A percentile compares a stretch with the other conserved stretches of the same genome.
These are phyloP conservation scores for Catostomus latipinnis DNA, from an alignment of 2,797 vertebrate species.

Conservation along the genomic window DNA sequence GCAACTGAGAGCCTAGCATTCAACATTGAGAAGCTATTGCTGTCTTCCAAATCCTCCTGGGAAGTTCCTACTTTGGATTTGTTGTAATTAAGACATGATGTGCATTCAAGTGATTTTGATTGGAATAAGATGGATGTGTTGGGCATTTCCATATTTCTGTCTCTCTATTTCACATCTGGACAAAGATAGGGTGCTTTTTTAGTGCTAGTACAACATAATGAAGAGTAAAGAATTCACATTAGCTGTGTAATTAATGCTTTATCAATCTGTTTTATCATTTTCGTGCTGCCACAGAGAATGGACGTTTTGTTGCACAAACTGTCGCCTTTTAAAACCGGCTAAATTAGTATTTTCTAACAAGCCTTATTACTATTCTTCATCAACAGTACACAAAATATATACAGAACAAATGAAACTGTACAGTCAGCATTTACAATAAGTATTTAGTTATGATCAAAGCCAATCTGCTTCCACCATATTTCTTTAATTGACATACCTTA, in stretches of 20 bases:
- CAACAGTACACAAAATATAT: no score
- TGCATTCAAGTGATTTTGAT: constrained; percentile 18
- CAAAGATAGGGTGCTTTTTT: background rate
- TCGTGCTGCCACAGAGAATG: background rate
- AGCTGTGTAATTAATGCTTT: constrained; percentile 2
- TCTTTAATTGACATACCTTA: no score
- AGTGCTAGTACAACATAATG: background rate
- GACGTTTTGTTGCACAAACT: no score
- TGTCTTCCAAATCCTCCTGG: constrained; percentile 3
- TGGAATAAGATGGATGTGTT: background rate
- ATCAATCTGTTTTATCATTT: constrained; percentile 8
- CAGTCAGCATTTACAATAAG: no score
- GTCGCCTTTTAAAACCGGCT: no score
- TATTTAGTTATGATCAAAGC: no score
- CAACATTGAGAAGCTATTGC: constrained; percentile 11
- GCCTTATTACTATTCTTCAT: no score
- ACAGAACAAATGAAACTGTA: no score
- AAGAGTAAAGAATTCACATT: constrained; percentile 1
- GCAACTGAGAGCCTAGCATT: constrained; percentile 17
- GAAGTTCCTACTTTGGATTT: constrained; percentile 10
- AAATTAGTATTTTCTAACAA: no score
- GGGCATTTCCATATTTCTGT: background rate
- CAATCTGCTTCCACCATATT: no score
- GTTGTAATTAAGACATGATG: constrained; percentile 20
- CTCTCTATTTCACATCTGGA: background rate